phyloP scores from a whole-genome alignment of 2,113 vertebrate genomes.

The Variabilichromis moorii region DNA sequence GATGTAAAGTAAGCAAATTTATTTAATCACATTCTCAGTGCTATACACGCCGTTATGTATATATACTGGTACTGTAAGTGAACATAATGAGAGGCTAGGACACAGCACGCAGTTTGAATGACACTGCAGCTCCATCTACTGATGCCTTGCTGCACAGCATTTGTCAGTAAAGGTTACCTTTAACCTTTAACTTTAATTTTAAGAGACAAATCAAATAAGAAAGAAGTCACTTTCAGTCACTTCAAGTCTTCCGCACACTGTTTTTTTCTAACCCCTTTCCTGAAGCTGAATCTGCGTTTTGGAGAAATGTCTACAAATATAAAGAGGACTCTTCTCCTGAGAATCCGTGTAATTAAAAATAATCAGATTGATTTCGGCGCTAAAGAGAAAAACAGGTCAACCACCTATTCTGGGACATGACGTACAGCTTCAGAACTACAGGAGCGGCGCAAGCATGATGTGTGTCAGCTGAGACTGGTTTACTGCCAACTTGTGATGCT shows the following conservation, averaged over 20 bases:
- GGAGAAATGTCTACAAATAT: not conserved
- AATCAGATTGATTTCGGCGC: not conserved
- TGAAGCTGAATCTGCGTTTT: not conserved
- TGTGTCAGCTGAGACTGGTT: not conserved
- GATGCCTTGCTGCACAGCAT: not conserved
- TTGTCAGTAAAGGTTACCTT: not conserved
- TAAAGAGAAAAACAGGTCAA: not conserved
- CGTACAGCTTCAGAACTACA: not conserved
- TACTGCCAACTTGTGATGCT: slow-evolving; percentile 11
- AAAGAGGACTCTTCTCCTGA: not conserved
- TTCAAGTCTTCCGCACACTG: not conserved
- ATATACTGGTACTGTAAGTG: not conserved
- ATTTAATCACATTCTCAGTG: not conserved
- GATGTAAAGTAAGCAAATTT: not conserved
- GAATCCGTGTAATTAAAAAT: not conserved
- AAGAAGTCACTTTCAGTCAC: not conserved
- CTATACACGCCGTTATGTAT: not conserved
- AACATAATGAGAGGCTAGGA: not conserved
- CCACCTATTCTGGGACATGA: not conserved
- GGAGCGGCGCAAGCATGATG: not conserved
- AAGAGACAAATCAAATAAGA: not conserved
- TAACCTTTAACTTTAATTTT: not conserved
- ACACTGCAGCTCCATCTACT: not conserved
- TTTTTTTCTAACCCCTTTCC: not conserved
- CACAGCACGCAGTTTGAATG: not conserved